Evolutionary conservation across 2,888 invertebrate genomes (phyloP), one percentile per base, ranked within the genome.

Genomic region (Urechis unicinctus): DNA sequence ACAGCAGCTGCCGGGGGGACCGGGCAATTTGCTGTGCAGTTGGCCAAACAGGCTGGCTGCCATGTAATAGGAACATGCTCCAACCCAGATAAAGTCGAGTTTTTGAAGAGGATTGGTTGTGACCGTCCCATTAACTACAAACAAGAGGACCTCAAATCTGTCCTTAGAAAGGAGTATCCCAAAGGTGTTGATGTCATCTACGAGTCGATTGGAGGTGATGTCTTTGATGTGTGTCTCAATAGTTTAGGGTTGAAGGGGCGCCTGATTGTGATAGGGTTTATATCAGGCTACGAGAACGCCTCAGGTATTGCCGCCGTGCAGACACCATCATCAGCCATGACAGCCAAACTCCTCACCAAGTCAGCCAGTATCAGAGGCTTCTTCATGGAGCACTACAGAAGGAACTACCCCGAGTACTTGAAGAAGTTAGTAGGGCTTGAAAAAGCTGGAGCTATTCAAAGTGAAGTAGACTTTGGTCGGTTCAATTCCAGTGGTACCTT

Each of bases 91-190:
- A 36, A 48, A 28, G 48, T 48, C 6, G 25, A 48, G 48, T 48
- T 49, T 26, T 62, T 63, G 1, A 52, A 70, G 68, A 62, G 63
- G 24, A 60, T 75, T 26, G 73, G 74, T 17, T 74, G 73, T 67
- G 71, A 75, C 53, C 58, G 74, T 29, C 68, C 74, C 2, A 65
- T 77, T n/a, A 74, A 75, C 56, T 75, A 75, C 66, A 72, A 65
- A 17, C 68, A 63, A 50, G 75, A 77, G 61, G 65, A 65, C 41
- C 53, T 77, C 31, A 61, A 61, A 53, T 62, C 67, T 1, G 73
- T 75, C n/a, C 57, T 76, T 24, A 68, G 63, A 49, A 61, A 59
- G 42, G 75, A 75, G 60, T 76, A 73, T 53, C 71, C 71, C 71
- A 67, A 66, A 60, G 75, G 75, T 24, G 58, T 75, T 4, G 72